Conservation (phyloP, 2,888 invertebrate species). For the Oasisia sp. region DNA sequence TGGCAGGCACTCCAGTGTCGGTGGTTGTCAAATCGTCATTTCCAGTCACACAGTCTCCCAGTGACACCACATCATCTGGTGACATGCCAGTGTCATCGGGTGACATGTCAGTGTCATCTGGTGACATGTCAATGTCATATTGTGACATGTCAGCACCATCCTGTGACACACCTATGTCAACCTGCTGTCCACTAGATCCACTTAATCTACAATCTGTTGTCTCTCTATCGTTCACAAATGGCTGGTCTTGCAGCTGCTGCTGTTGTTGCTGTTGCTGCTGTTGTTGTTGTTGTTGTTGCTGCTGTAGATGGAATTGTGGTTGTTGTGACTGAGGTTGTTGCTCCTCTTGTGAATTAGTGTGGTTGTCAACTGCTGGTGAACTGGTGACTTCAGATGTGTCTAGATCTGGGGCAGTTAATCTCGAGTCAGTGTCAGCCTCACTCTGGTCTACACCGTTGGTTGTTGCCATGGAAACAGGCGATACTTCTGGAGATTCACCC, state of each 20-base stretch:
- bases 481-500: neutral
- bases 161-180: neutral
- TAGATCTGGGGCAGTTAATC: neutral
- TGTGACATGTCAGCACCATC: neutral
- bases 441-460: conserved; percentile 7
- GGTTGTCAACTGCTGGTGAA: neutral
- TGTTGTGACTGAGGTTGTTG: neutral
- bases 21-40: neutral
- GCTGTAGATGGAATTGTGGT: neutral
- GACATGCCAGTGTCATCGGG: neutral
- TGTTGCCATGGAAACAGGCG: neutral
- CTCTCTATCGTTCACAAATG: neutral
- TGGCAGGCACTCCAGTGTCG: neutral
- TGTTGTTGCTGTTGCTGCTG: neutral
- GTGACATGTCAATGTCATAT: neutral
- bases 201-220: neutral
- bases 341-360: neutral
- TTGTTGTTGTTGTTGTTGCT: neutral
- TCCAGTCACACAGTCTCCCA: neutral
- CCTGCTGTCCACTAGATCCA: neutral
- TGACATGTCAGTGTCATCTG: neutral
- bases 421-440: neutral
- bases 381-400: neutral
- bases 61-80: neutral
- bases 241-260: neutral